Base-by-base conservation (phyloP, 2,797 vertebrate genomes). In the Alauda arvensis region DNA sequence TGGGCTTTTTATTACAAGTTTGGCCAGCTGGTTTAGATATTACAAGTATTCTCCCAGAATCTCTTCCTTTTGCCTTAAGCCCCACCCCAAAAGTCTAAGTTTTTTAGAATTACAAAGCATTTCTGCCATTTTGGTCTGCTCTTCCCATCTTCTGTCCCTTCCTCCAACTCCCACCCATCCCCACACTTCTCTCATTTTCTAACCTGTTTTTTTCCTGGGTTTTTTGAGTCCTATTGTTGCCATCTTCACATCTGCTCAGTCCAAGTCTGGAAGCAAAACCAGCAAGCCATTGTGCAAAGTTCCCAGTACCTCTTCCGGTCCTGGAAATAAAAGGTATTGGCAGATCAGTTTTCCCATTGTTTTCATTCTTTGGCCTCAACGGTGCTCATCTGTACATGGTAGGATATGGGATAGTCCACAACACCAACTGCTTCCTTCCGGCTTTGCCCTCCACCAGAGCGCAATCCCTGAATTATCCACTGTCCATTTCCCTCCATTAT, bases 1-100 rank as follows among this genome's bases (percentile, higher is more conserved):
- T 56, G 42, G n/a, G 55, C 8, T 72, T 91, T 93, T 88, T 77
- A 80, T 63, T 56, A 39, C 2, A 10, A 43, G 28, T 89, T 91
- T 88, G 75, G 53, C 79, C 77, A 88, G 31, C 67, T 80, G 76
- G 49, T 78, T 91, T 89, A 55, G 40, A 67, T 85, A 71, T 34
- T 45, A 77, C 43, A 82, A 66, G 45, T 76, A 72, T 85, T 88
- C 26, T 79, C n/a, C 51, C 31, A 0, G 6, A 9, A 70, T 70
- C 39, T 74, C 62, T 71, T 87, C 37, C 17, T 89, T 85, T 89
- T 79, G 10, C 59, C 15, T 9, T 42, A 67, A 74, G 7, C 2
- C 4, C 9, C 29, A 63, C 10, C 10, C 26, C 0, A 0, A 83
- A 69, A 1, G 1, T 14, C 15, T 31, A 34, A 7, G 20, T 33